phyloP scores from a whole-genome alignment of 2,797 vertebrate species.

The Paedocypris micromegethes region DNA sequence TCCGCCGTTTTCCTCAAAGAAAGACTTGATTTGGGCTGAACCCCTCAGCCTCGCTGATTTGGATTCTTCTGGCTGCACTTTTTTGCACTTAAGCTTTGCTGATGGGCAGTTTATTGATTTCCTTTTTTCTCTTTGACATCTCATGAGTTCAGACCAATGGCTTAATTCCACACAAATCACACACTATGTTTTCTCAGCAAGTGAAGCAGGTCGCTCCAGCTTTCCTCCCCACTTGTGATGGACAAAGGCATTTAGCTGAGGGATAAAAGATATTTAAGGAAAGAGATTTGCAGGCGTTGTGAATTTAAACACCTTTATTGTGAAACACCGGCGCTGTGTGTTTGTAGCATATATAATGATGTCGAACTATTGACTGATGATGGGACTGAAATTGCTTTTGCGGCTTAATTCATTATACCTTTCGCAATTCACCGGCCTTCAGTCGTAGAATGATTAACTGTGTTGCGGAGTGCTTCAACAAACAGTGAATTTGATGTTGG shows the following conservation, averaged over 20 bases:
- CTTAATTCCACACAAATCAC: constrained; percentile 36
- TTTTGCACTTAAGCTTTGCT: constrained; percentile 36
- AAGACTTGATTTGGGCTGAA: constrained; percentile 1
- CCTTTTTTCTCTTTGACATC: constrained; percentile 8
- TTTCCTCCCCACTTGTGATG: constrained; percentile 17
- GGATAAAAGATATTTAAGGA: constrained; percentile 34
- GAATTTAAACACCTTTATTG: neutral
- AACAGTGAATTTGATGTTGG: no score
- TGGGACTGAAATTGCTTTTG: neutral
- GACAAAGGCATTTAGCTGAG: constrained; percentile 28
- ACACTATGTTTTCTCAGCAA: constrained; percentile 34
- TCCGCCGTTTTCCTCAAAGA: constrained; percentile 12
- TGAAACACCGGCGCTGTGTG: neutral
- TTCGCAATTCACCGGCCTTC: no score
- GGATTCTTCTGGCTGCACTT: constrained; percentile 19
- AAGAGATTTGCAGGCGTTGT: constrained; percentile 1
- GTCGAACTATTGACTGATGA: neutral
- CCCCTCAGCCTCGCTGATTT: neutral
- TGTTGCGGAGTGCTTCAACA: neutral
- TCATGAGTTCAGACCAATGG: constrained; percentile 33
- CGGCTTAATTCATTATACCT: neutral
- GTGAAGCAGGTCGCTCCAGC: constrained; percentile 11
- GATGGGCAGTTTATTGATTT: constrained; percentile 43
- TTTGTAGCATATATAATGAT: neutral
- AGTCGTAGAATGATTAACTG: neutral